Conservation (phyloP, 2,797 vertebrate species). For the Champsocephalus gunnari region DNA sequence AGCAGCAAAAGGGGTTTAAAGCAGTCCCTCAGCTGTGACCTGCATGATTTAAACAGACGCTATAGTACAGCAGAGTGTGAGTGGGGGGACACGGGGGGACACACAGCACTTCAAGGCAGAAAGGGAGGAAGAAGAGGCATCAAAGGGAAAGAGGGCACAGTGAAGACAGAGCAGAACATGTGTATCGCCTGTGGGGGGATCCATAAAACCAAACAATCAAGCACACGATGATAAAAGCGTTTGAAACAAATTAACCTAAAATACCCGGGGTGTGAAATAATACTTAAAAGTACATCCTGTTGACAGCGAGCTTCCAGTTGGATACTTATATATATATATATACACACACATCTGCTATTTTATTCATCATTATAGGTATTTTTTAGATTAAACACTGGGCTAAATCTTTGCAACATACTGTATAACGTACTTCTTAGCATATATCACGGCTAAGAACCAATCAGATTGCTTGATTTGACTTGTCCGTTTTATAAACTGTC, state of each 20-base stretch:
- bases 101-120: constrained; percentile 53
- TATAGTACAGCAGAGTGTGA: constrained; percentile 21
- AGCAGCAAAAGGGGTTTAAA: constrained; percentile 30
- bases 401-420: constrained; percentile 12
- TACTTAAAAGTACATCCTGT: constrained; percentile 14
- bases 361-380: constrained; percentile 7
- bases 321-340: constrained; percentile 11
- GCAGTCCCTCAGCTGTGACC: constrained; percentile 42
- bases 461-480: too few relatives aligned
- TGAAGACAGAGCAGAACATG: constrained; percentile 49
- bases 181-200: constrained; percentile 46
- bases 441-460: too few relatives aligned
- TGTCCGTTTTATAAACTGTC: not conserved
- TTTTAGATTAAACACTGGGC: constrained; percentile 10
- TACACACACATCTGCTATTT: not conserved
- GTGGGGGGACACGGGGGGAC: not conserved
- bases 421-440: not conserved
- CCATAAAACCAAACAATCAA: constrained; percentile 61
- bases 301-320: constrained; percentile 12
- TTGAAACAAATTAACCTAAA: constrained; percentile 54
- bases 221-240: constrained; percentile 39
- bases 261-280: constrained; percentile 50
- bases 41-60: constrained; percentile 32
- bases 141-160: constrained; percentile 57
- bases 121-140: constrained; percentile 55